Evolutionary conservation across 2,888 invertebrate species (phyloP).

Genomic region (Limnephilus auricula): DNA sequence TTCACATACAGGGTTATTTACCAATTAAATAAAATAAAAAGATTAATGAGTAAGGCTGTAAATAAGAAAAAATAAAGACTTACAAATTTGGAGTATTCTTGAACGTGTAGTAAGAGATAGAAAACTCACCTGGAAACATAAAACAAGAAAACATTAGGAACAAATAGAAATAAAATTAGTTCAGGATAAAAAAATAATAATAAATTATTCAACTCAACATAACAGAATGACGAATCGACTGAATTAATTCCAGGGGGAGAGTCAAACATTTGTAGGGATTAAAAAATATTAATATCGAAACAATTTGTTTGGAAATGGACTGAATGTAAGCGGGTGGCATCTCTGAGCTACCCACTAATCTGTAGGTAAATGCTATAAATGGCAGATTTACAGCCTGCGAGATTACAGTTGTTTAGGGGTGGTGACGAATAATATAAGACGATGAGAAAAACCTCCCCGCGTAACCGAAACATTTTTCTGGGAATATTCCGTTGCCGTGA

Average conservation of each 20-base stretch:
- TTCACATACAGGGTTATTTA: too few species aligned
- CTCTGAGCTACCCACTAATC: slow-evolving; percentile 56
- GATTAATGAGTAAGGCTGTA: not conserved
- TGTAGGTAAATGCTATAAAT: slow-evolving; percentile 58
- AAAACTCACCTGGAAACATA: slow-evolving; percentile 7
- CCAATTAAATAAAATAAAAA: too few species aligned
- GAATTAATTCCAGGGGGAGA: not conserved
- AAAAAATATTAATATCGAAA: slow-evolving; percentile 18
- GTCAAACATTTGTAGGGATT: not conserved
- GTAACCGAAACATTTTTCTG: slow-evolving; percentile 49
- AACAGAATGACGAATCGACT: not conserved
- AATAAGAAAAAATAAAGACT: not conserved
- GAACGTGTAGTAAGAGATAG: not conserved
- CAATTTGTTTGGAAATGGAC: slow-evolving; percentile 36
- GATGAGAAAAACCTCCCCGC: slow-evolving; percentile 37
- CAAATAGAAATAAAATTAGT: not conserved
- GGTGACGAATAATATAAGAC: slow-evolving; percentile 35
- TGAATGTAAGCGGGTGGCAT: slow-evolving; percentile 32
- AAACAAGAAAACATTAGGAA: not conserved
- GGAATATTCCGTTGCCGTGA: slow-evolving; percentile 49
- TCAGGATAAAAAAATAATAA: not conserved
- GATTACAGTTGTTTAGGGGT: slow-evolving; percentile 53
- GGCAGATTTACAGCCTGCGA: slow-evolving; percentile 60
- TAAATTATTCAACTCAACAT: not conserved
- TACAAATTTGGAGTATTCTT: not conserved